Percentiles rank a stretch among this genome's conserved stretches.
Conservation (phyloP, 2,113 vertebrate species). For the Xerus inauris region DNA sequence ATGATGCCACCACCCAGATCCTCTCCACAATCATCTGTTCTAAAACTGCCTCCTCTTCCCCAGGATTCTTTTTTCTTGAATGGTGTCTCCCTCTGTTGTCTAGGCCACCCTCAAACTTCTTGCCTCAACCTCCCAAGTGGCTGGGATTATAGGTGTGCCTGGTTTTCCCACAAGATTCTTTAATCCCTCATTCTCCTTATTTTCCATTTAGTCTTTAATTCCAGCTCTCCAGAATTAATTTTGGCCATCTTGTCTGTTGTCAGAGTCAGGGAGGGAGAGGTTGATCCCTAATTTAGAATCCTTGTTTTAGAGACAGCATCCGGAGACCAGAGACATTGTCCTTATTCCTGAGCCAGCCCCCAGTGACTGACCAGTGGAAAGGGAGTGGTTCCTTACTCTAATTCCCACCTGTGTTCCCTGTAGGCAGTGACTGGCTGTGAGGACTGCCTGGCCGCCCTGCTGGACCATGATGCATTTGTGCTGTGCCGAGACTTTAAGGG, state of each 20-base stretch:
- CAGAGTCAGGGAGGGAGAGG: not conserved
- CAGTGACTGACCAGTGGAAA: not conserved
- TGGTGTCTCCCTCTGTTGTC: not conserved
- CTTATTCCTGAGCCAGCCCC: not conserved
- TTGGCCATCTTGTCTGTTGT: not conserved
- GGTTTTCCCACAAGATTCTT: not conserved
- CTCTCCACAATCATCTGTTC: not conserved
- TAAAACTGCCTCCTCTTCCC: not conserved
- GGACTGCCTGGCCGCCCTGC: conserved; percentile 93
- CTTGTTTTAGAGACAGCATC: not conserved
- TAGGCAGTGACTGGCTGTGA: conserved; percentile 94
- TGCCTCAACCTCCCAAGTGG: not conserved
- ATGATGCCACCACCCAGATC: not conserved
- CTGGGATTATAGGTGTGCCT: not conserved
- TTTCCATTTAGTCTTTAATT: not conserved
- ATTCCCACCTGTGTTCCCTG: not conserved
- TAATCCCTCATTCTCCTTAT: not conserved
- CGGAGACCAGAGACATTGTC: too few species aligned
- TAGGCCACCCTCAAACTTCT: not conserved
- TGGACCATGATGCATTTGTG: conserved; percentile 95
- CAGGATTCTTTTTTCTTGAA: not conserved
- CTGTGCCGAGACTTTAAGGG: conserved; percentile 95
- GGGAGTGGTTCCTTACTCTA: not conserved
- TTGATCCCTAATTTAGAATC: not conserved
- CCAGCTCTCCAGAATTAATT: not conserved